Evolutionary conservation across 2,888 invertebrate species (phyloP), one percentile per base, ranked within the genome.

Genomic region (Melieria omissa): DNA sequence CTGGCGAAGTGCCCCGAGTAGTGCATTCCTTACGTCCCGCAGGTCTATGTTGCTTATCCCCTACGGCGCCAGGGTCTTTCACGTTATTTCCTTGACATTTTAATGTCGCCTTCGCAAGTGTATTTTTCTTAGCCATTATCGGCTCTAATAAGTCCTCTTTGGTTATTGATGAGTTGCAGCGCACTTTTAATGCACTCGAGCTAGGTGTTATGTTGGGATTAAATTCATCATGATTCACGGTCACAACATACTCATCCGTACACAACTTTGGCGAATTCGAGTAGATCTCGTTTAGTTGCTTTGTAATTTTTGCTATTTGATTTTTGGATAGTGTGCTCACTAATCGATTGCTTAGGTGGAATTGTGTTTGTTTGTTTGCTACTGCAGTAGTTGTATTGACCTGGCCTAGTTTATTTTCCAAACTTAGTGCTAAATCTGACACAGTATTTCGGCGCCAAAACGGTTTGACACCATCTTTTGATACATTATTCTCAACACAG

Each of bases 271-370:
- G 88, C 45, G 78, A 76, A 29, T 61, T 66, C 0, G 80, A 72
- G 0, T 95, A 95, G 74, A 95, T 95, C 76, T 95, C 94, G 78
- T 92, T 92, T 0, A 95, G 85, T 83, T 95, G 95, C 78, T 90
- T 90, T 84, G 94, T 95, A 57, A 95, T 88, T 44, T 93, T 92
- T 79, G 91, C 92, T 0, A 95, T 92, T 87, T 95, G 95, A 76
- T 95, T 94, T 87, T 93, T 91, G 0, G 95, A 94, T 58, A 95
- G 87, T 79, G 95, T 95, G 81, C 94, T 95, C 90, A 95, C 95
- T 67, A 95, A 89, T 72, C 92, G 90, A 80, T 91, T 92, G 7
- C 94, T 94, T 10, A 94, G 89, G 8, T 93, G 93, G 82, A 88
- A 82, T 83, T 90, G 80, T 77, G 87, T 88, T 1, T 87, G 72